phyloP scores from a whole-genome alignment of 2,888 invertebrate species.

The Balanococcus diminutus region DNA sequence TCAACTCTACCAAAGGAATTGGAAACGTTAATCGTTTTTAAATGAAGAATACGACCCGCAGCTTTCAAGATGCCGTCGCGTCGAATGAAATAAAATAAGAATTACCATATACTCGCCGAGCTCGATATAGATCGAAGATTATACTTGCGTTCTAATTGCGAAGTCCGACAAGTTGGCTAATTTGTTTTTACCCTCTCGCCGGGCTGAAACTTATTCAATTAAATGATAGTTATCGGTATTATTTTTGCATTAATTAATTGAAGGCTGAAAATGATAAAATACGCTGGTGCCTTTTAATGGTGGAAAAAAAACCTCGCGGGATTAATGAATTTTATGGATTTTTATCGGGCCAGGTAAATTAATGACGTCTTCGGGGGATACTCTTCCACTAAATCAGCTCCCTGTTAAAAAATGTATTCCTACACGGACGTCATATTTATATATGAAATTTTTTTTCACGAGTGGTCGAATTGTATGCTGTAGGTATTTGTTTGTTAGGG shows the following conservation, averaged over 20 bases:
- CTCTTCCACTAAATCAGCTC: neutral
- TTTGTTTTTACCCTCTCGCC: neutral
- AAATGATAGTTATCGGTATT: conserved; percentile 27
- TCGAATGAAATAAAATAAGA: too few relatives aligned
- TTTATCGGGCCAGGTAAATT: neutral
- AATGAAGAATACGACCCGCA: neutral
- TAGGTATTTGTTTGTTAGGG: too few relatives aligned
- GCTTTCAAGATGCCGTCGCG: too few relatives aligned
- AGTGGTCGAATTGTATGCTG: too few relatives aligned
- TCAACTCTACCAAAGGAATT: neutral
- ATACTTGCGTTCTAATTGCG: neutral
- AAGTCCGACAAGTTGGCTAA: conserved; percentile 6
- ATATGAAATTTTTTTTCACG: too few relatives aligned
- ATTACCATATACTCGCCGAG: neutral
- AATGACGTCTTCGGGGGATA: neutral
- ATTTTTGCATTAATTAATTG: conserved; percentile 24
- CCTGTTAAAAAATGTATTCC: neutral
- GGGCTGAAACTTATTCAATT: conserved; percentile 9
- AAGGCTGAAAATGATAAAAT: conserved; percentile 19
- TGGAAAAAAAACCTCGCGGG: neutral
- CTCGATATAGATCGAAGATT: neutral
- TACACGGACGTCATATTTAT: too few relatives aligned
- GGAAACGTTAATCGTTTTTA: neutral
- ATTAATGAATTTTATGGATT: conserved; percentile 27
- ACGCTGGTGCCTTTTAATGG: neutral